Evolutionary conservation across 2,888 invertebrate genomes (phyloP).

Genomic region (Parasteatoda lunata): DNA sequence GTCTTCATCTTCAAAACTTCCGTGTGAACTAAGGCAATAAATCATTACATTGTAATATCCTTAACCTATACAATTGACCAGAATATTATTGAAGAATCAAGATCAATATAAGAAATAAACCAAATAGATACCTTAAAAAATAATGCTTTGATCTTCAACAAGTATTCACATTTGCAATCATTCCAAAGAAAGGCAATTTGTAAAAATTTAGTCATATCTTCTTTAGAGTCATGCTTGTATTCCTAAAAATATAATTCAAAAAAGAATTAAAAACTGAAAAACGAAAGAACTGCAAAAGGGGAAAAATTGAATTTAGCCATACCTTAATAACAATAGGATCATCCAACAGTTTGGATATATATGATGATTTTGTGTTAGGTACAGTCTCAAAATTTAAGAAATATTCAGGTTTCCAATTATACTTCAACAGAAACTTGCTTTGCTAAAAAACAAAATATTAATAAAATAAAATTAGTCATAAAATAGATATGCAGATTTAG

Average conservation of each 20-base stretch:
- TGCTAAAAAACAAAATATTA: slow-evolving; percentile 9
- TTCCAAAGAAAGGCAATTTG: slow-evolving; percentile 35
- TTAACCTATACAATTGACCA: no score
- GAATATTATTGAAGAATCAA: no score
- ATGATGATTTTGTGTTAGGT: slow-evolving; percentile 26
- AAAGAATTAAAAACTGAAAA: background rate
- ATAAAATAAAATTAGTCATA: background rate
- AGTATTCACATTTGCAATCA: slow-evolving; percentile 38
- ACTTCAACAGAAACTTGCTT: slow-evolving; percentile 28
- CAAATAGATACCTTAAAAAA: slow-evolving; percentile 35
- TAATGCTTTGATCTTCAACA: slow-evolving; percentile 46
- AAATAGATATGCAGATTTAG: no score
- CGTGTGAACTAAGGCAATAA: no score
- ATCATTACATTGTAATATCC: no score
- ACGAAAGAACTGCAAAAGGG: background rate
- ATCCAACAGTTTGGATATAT: slow-evolving; percentile 20
- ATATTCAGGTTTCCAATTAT: slow-evolving; percentile 36
- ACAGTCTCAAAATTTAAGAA: slow-evolving; percentile 11
- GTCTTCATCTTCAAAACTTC: no score
- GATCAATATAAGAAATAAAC: no score
- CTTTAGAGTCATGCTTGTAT: slow-evolving; percentile 6
- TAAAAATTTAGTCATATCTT: slow-evolving; percentile 11
- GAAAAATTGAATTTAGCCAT: background rate
- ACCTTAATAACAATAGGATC: slow-evolving; percentile 50
- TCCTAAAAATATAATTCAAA: slow-evolving; percentile 34